Evolutionary conservation across 2,888 invertebrate genomes (phyloP).

Genomic region (Amblyjoppa fuscipennis): DNA sequence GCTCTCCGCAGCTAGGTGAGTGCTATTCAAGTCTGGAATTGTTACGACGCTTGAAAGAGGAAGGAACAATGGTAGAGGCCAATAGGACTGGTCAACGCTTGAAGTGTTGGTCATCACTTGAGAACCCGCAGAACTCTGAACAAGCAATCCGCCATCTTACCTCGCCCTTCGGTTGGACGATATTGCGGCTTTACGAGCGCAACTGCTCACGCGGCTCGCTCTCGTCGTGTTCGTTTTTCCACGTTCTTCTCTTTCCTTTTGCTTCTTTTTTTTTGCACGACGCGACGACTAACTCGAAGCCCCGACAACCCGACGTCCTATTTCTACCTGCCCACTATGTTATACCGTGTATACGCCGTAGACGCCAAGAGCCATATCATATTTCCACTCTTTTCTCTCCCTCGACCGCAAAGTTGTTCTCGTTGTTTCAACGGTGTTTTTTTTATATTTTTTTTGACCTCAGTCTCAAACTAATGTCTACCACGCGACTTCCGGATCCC

Average conservation of each 20-base stretch:
- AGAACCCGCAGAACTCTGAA: conserved; percentile 32
- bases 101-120: conserved; percentile 42
- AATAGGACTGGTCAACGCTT: conserved; percentile 8
- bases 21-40: conserved; percentile 49
- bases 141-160: conserved; percentile 58
- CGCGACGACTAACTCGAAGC: conserved; percentile 29
- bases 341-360: conserved; percentile 7
- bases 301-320: background rate
- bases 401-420: background rate
- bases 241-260: conserved; percentile 1
- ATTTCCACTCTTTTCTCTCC: background rate
- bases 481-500: conserved; percentile 27
- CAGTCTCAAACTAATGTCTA: conserved; percentile 12
- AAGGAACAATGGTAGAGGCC: conserved; percentile 5
- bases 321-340: conserved; percentile 17
- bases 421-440: conserved; percentile 12
- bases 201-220: conserved; percentile 53
- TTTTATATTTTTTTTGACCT: background rate
- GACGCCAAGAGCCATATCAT: conserved; percentile 1
- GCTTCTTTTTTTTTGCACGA: conserved; percentile 39
- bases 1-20: conserved; percentile 29
- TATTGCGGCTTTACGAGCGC: conserved; percentile 51
- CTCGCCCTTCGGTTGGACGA: conserved; percentile 53
- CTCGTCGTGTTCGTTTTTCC: conserved; percentile 23
- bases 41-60: conserved; percentile 51